Conservation (phyloP, 37 sponge, comb jelly and placozoan genomes). For the Oopsacas minuta region DNA sequence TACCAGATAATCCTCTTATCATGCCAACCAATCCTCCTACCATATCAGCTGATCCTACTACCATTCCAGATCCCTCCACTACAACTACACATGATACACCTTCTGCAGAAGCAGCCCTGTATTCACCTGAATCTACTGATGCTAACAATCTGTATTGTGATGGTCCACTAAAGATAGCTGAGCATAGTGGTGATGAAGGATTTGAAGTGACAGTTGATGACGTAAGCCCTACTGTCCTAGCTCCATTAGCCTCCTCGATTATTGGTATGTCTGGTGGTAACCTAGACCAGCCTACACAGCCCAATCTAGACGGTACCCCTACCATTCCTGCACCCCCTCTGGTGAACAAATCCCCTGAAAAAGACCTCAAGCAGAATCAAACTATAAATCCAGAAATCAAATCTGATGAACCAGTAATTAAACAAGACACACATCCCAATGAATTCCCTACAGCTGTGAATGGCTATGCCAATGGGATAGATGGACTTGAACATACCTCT, state of each 20-base stretch:
- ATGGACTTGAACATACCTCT: not conserved
- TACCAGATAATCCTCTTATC: not conserved
- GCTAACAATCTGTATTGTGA: not conserved
- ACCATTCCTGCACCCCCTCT: not conserved
- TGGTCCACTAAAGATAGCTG: slow-evolving; percentile 26
- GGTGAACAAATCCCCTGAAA: not conserved
- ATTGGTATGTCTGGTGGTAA: not conserved
- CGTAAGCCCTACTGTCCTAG: not conserved
- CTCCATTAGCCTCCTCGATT: not conserved
- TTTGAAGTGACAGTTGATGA: slow-evolving; percentile 16
- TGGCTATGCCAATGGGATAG: not conserved
- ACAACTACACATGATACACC: not conserved
- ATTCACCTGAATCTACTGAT: not conserved
- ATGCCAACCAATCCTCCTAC: not conserved
- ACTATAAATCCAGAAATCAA: not conserved
- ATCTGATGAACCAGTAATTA: not conserved
- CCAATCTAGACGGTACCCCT: not conserved
- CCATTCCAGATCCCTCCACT: not conserved
- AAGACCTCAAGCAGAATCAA: not conserved
- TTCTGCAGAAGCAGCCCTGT: not conserved
- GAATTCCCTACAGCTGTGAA: not conserved
- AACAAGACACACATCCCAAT: not conserved
- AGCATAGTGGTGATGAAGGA: slow-evolving; percentile 35
- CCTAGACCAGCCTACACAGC: not conserved
- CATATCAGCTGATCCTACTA: not conserved